These are phyloP conservation scores for Spilosoma lubricipeda DNA, from an alignment of 2,888 invertebrate genomes.

Conservation along the genomic window DNA sequence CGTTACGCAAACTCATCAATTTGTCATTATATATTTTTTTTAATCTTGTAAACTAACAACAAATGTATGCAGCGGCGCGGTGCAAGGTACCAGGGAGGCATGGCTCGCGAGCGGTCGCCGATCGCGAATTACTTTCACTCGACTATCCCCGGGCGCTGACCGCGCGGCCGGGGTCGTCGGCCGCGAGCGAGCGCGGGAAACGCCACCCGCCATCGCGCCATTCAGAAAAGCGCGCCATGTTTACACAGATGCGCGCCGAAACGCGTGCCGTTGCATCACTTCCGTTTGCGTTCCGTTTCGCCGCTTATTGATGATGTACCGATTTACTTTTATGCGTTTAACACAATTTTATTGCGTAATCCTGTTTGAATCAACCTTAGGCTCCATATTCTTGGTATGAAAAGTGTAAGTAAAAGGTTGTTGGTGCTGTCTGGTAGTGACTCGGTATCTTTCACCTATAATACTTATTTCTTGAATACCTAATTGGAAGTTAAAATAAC, in stretches of 20 bases:
- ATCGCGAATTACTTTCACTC: slow-evolving; percentile 86
- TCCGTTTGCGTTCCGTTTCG: slow-evolving; percentile 83
- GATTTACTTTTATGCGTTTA: slow-evolving; percentile 70
- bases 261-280: slow-evolving; percentile 84
- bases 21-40: slow-evolving; percentile 37
- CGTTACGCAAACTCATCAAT: slow-evolving; percentile 40
- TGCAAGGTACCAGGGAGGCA: slow-evolving; percentile 73
- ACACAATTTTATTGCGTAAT: slow-evolving; percentile 53
- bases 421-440: neutral
- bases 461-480: neutral
- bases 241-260: slow-evolving; percentile 86
- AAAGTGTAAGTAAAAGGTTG: slow-evolving; percentile 11
- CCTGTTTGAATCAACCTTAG: slow-evolving; percentile 16
- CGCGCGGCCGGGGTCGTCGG: slow-evolving; percentile 80
- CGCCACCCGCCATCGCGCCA: slow-evolving; percentile 76
- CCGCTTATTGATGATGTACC: slow-evolving; percentile 72
- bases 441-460: neutral
- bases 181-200: slow-evolving; percentile 80
- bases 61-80: slow-evolving; percentile 41
- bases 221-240: slow-evolving; percentile 84
- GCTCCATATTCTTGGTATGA: slow-evolving; percentile 9
- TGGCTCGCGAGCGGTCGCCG: slow-evolving; percentile 77
- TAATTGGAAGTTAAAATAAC: slow-evolving; percentile 25
- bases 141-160: slow-evolving; percentile 83
- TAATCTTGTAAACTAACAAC: slow-evolving; percentile 40